Evolutionary conservation across 1,140 invertebrate genomes (phyloP), one percentile per base, ranked within the genome.

Genomic region (Microvelia longipes): DNA sequence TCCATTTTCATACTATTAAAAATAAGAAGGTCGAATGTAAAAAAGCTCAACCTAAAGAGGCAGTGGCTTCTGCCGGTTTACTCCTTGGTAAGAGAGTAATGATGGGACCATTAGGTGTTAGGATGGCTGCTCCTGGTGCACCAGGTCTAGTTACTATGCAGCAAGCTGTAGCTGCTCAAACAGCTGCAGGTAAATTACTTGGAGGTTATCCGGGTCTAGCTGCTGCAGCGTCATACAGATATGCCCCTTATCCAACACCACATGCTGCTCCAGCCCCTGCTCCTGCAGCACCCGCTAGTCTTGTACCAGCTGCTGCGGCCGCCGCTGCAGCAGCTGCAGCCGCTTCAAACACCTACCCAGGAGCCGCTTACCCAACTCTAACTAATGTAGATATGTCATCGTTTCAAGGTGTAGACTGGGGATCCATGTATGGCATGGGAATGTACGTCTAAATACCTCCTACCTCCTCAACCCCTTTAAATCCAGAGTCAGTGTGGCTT

Each of bases 21-120:
- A 93, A 93, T 78, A 94, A 95, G 80, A 93, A 93, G 80, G 91
- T 93, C 29, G 92, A 94, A 78, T 94, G 92, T 80, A 94, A 94
- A 80, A 93, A 93, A 79, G 92, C 92, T 11, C 92, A 94, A 80
- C 92, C 92, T 1, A 94, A 95, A 78, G 92, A 94, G 76, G 90
- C 91, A 0, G 91, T 93, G 0, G 85, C 85, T 26, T 30, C 29
- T 1, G 84, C 84, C 13, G 86, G 86, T n/a, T 81, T 88, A 73
- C 80, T 90, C 15, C 80, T 90, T 2, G 86, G 88, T 67, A 90
- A 90, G 76, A 81, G 89, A 70, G 83, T 90, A 66, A 86, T 90
- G 74, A 78, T 90, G 62, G 85, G 86, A 27, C 85, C 85, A 0
- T 75, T 88, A 0, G 87, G 87, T n/a, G 84, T 88, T 11, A 79